Conservation (phyloP, 2,888 invertebrate genomes). For the Polietes domitor region DNA sequence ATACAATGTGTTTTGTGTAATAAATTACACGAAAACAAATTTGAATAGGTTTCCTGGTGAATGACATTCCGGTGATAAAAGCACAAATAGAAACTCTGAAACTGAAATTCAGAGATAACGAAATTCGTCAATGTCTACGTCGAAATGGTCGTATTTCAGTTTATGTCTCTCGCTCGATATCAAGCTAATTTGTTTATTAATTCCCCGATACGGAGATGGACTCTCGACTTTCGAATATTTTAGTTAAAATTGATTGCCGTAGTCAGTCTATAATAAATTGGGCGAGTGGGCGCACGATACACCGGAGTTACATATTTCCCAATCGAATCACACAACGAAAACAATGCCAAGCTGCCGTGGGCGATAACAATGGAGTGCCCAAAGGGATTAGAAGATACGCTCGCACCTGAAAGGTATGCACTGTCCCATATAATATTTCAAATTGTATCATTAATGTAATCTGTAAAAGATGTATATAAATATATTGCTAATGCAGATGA, state of each 20-base stretch:
- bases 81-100: slow-evolving; percentile 24
- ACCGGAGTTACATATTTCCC: neutral
- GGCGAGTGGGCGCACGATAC: neutral
- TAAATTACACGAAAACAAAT: slow-evolving; percentile 57
- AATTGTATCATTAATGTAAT: too few species aligned
- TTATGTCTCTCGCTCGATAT: slow-evolving; percentile 23
- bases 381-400: neutral
- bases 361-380: neutral
- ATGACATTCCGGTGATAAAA: slow-evolving; percentile 50
- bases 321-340: neutral
- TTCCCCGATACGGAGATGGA: slow-evolving; percentile 5
- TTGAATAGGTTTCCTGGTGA: slow-evolving; percentile 51
- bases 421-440: neutral
- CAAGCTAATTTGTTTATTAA: slow-evolving; percentile 35
- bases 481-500: neutral
- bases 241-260: neutral
- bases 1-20: slow-evolving; percentile 59
- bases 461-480: neutral
- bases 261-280: neutral
- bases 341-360: neutral
- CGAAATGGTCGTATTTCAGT: slow-evolving; percentile 45
- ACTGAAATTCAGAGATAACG: slow-evolving; percentile 46
- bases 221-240: slow-evolving; percentile 6
- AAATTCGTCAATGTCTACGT: slow-evolving; percentile 36
- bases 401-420: neutral